Base-by-base conservation (phyloP, 2,888 invertebrate genomes). In the Chymomyza fuscimana region DNA sequence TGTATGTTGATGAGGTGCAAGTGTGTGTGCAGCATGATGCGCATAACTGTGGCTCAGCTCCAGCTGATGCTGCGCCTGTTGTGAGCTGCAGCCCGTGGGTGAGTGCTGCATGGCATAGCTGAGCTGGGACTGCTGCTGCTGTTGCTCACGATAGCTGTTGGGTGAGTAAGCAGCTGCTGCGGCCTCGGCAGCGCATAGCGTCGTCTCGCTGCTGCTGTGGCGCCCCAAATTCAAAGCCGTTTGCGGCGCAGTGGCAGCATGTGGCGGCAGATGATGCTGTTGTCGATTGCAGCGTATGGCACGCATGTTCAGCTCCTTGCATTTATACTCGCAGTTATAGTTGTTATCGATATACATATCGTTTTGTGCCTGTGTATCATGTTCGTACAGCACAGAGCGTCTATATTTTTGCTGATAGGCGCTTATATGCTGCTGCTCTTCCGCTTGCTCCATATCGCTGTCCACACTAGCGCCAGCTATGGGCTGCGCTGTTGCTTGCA, bases 321-420 rank as follows among this genome's bases (percentile, higher is more conserved):
- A 89, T 80, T 91, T 91, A 74, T 89, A 90, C 65, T 90, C 89
- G 76, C 91, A 91, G 72, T 87, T 89, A 70, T 89, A 90, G 65
- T 77, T 84, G 68, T 74, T 77, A 46, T 88, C 88, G 70, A 77
- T 59, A 25, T 80, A 85, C 15, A 88, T 63, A 9, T 86, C 77
- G 58, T 9, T 63, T 67, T 5, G 73, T 65, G 6, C 70, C 62
- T 5, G 63, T 50, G 56, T 77, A 50, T 75, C 19, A 19, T 86
- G 74, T 56, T 72, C 85, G 70, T 89, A 89, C 65, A 87, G 81
- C 50, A 76, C 65, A 10, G 74, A 79, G 2, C 78, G 72, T 4
- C 88, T 68, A 60, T 86, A 88, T 25, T 86, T 85, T 5, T 78
- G 72, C 10, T 69, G 66, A 60, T 72, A 77, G 50, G 65, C 63